These are phyloP conservation scores for Drosophila kepulauana DNA, from an alignment of 1,140 invertebrate genomes.

Conservation along the genomic window DNA sequence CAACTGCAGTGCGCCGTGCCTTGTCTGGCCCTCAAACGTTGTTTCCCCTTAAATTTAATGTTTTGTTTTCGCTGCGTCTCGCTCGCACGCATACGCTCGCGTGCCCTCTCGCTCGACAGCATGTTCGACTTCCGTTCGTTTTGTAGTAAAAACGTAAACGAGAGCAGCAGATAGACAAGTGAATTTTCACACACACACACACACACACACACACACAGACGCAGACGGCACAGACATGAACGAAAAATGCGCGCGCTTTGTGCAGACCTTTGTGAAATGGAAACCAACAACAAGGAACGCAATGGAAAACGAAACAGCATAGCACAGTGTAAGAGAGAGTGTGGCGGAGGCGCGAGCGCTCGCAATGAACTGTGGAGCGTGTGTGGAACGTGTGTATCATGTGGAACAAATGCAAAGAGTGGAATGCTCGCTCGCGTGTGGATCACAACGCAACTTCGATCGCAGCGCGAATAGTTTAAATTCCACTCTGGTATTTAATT, in stretches of 20 bases:
- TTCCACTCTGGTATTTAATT: slow-evolving; percentile 50
- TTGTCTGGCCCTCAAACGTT: slow-evolving; percentile 35
- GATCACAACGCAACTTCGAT: slow-evolving; percentile 29
- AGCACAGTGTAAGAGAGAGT: too few relatives aligned
- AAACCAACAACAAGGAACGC: slow-evolving; percentile 67
- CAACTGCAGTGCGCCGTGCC: slow-evolving; percentile 29
- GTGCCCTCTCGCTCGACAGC: slow-evolving; percentile 29
- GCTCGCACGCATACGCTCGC: slow-evolving; percentile 40
- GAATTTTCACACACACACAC: slow-evolving; percentile 64
- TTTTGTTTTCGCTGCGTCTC: slow-evolving; percentile 74
- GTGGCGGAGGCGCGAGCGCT: neutral
- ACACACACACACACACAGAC: slow-evolving; percentile 25
- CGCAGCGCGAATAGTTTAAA: slow-evolving; percentile 47
- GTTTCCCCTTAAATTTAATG: slow-evolving; percentile 67
- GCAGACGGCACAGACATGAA: neutral
- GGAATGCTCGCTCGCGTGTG: slow-evolving; percentile 5
- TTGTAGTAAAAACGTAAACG: slow-evolving; percentile 73
- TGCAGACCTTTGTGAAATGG: slow-evolving; percentile 27
- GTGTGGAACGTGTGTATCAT: slow-evolving; percentile 32
- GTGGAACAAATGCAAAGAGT: neutral
- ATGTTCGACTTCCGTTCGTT: slow-evolving; percentile 57
- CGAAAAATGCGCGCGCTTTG: slow-evolving; percentile 71
- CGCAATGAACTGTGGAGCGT: slow-evolving; percentile 38
- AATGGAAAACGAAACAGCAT: slow-evolving; percentile 44
- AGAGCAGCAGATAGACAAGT: slow-evolving; percentile 67